Evolutionary conservation across 1,140 invertebrate species (phyloP).

Genomic region (Drosophila sproati): DNA sequence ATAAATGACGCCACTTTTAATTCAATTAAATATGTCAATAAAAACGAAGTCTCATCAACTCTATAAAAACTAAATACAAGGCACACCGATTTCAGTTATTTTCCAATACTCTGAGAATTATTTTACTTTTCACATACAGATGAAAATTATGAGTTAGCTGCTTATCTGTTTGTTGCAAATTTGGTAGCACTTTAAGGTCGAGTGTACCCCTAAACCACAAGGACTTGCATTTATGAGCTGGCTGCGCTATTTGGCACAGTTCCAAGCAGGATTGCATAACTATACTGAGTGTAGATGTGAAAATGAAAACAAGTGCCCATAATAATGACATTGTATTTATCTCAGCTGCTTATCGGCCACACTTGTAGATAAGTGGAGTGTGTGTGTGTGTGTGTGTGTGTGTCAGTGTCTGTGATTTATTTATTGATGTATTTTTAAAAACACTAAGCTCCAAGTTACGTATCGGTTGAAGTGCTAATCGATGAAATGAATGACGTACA

Average conservation of each 20-base stretch:
- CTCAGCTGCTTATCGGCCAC: conserved; percentile 56
- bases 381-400: not conserved
- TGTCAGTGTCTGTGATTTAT: too few species aligned
- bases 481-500: conserved; percentile 22
- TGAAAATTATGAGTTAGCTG: conserved; percentile 44
- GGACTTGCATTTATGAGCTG: conserved; percentile 31
- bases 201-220: conserved; percentile 18
- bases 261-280: conserved; percentile 51
- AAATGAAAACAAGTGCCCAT: not conserved
- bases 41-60: conserved; percentile 65
- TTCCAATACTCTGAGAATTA: conserved; percentile 1
- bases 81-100: not conserved
- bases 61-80: conserved; percentile 5
- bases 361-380: conserved; percentile 55
- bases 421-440: conserved; percentile 35
- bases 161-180: conserved; percentile 64
- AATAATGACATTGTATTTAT: conserved; percentile 41
- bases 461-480: conserved; percentile 19
- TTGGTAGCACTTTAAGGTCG: conserved; percentile 41
- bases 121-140: conserved; percentile 21
- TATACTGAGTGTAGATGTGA: conserved; percentile 12
- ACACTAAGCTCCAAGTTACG: not conserved
- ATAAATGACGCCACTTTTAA: conserved; percentile 72
- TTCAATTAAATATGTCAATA: conserved; percentile 76
- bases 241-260: conserved; percentile 62